These are phyloP conservation scores for Podarcis cretensis DNA, from an alignment of 2,113 vertebrate genomes.

Conservation along the genomic window DNA sequence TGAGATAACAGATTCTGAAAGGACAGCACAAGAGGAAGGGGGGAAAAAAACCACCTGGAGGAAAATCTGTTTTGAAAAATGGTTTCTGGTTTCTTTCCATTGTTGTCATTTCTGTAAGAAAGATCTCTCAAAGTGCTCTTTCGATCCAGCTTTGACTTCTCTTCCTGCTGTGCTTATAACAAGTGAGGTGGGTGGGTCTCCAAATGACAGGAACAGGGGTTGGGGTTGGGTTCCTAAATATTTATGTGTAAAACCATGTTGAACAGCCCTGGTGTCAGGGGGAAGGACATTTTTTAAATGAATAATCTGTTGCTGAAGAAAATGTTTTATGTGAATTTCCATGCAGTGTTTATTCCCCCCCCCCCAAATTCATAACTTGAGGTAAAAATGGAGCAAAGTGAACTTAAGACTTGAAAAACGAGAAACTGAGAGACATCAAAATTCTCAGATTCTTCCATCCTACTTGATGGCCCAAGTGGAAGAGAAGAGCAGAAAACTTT, in stretches of 20 bases:
- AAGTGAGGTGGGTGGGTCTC: neutral
- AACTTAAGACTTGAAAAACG: neutral
- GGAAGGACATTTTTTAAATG: too few relatives aligned
- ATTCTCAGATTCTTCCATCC: neutral
- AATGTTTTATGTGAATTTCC: too few relatives aligned
- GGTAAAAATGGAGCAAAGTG: too few relatives aligned
- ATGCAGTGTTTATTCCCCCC: too few relatives aligned
- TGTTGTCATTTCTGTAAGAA: slow-evolving; percentile 40
- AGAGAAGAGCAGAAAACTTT: neutral
- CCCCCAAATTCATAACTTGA: neutral
- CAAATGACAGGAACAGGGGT: neutral
- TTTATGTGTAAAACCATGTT: neutral
- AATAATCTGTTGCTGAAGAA: neutral
- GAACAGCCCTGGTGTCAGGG: neutral
- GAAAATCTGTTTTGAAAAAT: slow-evolving; percentile 19
- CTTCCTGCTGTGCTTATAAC: neutral
- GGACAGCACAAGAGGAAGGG: neutral
- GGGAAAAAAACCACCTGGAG: slow-evolving; percentile 39
- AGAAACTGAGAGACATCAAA: neutral
- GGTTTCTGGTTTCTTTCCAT: slow-evolving; percentile 35
- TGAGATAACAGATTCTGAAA: slow-evolving; percentile 42
- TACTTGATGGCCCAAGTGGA: neutral
- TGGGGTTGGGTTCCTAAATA: neutral
- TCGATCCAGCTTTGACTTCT: neutral
- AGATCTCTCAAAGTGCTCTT: neutral